These are phyloP conservation scores for Himalopsyche kuldschensis DNA, from an alignment of 2,888 invertebrate genomes.

Conservation along the genomic window DNA sequence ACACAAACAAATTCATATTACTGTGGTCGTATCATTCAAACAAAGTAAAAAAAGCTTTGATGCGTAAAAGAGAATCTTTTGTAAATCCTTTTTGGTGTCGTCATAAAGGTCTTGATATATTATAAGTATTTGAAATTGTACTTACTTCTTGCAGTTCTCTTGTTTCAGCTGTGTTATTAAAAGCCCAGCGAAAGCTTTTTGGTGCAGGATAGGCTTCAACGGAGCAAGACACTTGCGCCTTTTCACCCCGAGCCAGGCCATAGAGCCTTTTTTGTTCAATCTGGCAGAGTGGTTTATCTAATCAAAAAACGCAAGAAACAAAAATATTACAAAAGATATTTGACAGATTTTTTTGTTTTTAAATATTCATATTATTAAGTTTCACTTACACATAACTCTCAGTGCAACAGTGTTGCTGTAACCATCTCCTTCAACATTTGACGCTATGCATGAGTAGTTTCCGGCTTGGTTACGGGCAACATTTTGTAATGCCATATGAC, in stretches of 20 bases:
- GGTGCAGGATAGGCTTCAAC: conserved; percentile 75
- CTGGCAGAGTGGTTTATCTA: conserved; percentile 75
- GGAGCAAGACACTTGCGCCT: conserved; percentile 69
- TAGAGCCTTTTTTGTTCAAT: conserved; percentile 73
- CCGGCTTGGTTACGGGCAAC: conserved; percentile 82
- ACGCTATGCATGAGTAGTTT: conserved; percentile 85
- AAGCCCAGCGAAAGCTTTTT: conserved; percentile 73
- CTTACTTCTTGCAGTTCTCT: conserved; percentile 64
- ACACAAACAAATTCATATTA: too few relatives aligned
- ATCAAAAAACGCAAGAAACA: not conserved
- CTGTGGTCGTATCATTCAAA: too few relatives aligned
- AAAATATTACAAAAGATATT: too few relatives aligned
- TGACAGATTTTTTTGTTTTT: too few relatives aligned
- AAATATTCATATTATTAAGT: not conserved
- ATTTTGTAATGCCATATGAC: conserved; percentile 78
- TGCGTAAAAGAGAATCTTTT: too few relatives aligned
- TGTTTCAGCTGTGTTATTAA: conserved; percentile 77
- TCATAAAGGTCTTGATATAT: too few relatives aligned
- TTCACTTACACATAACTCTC: conserved; percentile 87
- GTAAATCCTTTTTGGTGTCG: too few relatives aligned
- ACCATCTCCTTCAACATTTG: conserved; percentile 90
- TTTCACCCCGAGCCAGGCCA: conserved; percentile 74
- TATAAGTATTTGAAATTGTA: not conserved
- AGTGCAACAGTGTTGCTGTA: conserved; percentile 78
- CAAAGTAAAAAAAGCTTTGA: too few relatives aligned